Evolutionary conservation across 2,113 vertebrate species (phyloP).

Genomic region (Gulo gulo): DNA sequence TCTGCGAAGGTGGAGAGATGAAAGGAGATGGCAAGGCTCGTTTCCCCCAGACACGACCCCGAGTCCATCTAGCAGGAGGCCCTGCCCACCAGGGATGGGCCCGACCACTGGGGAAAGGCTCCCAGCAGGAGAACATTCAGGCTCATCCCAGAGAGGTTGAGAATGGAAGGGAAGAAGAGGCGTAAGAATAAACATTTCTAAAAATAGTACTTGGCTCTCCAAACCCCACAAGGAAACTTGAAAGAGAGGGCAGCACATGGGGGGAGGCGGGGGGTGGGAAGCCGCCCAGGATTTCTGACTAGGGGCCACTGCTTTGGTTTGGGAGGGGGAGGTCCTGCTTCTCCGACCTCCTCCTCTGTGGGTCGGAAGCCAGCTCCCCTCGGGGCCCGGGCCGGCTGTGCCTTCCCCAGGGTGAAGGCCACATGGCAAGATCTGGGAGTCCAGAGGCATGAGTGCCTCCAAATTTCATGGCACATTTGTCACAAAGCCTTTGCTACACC

Average conservation of each 20-base stretch:
- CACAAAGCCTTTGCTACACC: background rate
- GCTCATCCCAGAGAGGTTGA: background rate
- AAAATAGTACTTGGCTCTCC: background rate
- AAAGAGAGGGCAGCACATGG: background rate
- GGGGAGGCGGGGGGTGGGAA: background rate
- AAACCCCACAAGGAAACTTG: background rate
- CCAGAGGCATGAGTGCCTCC: background rate
- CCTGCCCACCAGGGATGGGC: fast-evolving
- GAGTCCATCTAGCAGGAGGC: background rate
- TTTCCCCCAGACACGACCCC: background rate
- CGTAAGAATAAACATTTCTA: background rate
- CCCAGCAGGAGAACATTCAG: background rate
- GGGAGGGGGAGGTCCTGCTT: background rate
- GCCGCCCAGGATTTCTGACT: background rate
- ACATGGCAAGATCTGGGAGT: background rate
- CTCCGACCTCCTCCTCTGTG: background rate
- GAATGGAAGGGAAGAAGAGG: too few relatives aligned
- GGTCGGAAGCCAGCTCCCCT: background rate
- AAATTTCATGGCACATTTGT: background rate
- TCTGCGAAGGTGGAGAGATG: background rate
- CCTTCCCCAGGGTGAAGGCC: background rate
- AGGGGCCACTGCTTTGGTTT: background rate
- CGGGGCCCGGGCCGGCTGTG: background rate
- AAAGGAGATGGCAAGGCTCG: background rate
- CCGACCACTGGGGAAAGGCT: background rate